Evolutionary conservation across 2,113 vertebrate genomes (phyloP).

Genomic region (Solenodon paradoxus): DNA sequence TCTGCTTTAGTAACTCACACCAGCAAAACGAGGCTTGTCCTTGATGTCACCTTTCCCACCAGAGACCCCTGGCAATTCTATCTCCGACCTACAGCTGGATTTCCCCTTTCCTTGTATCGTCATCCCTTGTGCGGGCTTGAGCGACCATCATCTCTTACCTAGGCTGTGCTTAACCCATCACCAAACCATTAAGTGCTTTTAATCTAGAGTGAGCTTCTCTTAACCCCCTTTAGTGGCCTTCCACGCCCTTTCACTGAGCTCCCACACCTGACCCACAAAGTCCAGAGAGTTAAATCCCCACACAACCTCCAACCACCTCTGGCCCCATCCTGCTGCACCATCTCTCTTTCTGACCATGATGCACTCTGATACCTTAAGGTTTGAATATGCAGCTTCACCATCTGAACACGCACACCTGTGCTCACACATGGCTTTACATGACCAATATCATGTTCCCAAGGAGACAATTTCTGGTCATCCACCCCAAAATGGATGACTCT

Average conservation of each 20-base stretch:
- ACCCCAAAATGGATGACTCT: neutral
- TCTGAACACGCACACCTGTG: neutral
- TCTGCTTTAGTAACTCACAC: neutral
- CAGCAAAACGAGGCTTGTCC: accelerated
- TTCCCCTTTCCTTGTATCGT: neutral
- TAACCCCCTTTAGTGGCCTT: too few relatives aligned
- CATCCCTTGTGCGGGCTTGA: accelerated
- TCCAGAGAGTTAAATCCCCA: neutral
- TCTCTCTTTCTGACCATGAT: neutral
- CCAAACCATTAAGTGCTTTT: neutral
- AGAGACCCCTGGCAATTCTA: neutral
- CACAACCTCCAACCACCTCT: accelerated
- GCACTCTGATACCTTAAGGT: too few relatives aligned
- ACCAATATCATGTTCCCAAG: neutral
- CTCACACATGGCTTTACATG: neutral
- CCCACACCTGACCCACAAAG: neutral
- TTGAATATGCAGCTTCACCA: too few relatives aligned
- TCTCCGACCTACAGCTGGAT: neutral
- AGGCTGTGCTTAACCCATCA: neutral
- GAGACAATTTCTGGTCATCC: neutral
- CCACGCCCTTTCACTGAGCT: neutral
- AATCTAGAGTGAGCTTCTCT: neutral
- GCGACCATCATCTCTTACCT: neutral
- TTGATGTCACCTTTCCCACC: neutral
- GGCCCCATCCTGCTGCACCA: too few relatives aligned